phyloP scores from a whole-genome alignment of 2,888 invertebrate genomes.

The Brachypalpus laphriformis region DNA sequence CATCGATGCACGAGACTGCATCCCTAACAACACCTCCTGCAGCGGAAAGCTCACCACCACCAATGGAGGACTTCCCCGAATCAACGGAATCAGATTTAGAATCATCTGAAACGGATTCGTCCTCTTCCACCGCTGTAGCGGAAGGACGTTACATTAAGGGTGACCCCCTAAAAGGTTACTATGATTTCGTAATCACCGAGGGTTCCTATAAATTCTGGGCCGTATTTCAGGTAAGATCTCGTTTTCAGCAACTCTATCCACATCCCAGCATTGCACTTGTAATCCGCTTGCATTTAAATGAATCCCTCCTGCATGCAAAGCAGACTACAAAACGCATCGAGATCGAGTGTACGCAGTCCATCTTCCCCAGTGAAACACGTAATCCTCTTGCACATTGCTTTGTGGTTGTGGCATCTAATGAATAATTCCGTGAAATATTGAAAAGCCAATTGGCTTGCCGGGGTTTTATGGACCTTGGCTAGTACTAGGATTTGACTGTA shows the following conservation, averaged over 20 bases:
- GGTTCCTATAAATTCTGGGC: constrained; percentile 96
- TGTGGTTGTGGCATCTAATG: constrained; percentile 46
- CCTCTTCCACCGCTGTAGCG: constrained; percentile 76
- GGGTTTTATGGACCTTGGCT: constrained; percentile 35
- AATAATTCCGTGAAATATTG: constrained; percentile 74
- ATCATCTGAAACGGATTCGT: constrained; percentile 22
- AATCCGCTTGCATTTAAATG: constrained; percentile 70
- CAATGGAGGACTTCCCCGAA: not conserved
- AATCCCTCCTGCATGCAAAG: constrained; percentile 27
- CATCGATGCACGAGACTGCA: constrained; percentile 28
- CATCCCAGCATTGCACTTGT: constrained; percentile 41
- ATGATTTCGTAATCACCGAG: constrained; percentile 94
- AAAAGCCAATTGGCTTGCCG: constrained; percentile 69
- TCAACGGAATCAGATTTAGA: constrained; percentile 28
- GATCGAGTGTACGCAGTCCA: not conserved
- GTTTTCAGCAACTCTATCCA: constrained; percentile 28
- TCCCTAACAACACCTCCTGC: not conserved
- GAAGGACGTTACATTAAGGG: constrained; percentile 83
- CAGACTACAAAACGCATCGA: constrained; percentile 17
- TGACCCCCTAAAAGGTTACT: constrained; percentile 91
- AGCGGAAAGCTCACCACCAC: constrained; percentile 8
- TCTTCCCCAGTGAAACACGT: constrained; percentile 26
- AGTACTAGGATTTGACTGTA: constrained; percentile 14
- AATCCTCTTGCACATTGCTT: constrained; percentile 51
- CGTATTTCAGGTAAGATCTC: constrained; percentile 88